A percentile compares a stretch with the other conserved stretches of the same genome.
Evolutionary conservation across 37 sponge, comb jelly and placozoan species (phyloP).

Genomic region (Bolinopsis microptera): DNA sequence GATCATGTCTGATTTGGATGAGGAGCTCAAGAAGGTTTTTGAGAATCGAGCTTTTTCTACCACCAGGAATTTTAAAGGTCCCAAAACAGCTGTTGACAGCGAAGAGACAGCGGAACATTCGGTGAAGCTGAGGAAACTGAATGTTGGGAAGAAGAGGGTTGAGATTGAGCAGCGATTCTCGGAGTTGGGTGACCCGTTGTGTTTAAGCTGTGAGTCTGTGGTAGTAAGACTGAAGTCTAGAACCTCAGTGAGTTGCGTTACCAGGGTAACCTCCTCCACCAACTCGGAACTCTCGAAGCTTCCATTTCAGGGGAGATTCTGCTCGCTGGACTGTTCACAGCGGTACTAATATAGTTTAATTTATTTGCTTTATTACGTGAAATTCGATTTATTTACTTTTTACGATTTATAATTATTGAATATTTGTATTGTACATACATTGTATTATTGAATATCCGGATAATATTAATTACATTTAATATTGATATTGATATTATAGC

Average conservation of each 20-base stretch:
- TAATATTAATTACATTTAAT: no score
- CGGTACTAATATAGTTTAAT: no score
- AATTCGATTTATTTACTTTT: no score
- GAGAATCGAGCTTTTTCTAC: neutral
- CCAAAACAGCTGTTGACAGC: neutral
- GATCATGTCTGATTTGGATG: neutral
- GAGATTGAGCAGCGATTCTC: neutral
- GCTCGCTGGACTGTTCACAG: constrained; percentile 41
- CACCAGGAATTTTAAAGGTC: neutral
- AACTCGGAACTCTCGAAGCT: neutral
- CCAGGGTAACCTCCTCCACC: neutral
- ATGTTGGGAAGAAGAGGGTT: neutral
- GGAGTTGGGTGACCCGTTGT: neutral
- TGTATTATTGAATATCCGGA: no score
- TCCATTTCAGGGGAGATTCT: constrained; percentile 52
- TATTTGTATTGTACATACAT: no score
- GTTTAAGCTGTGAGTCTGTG: neutral
- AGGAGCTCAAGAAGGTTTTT: neutral
- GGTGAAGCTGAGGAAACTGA: neutral
- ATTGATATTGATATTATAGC: no score
- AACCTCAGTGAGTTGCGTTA: neutral
- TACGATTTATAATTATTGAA: no score
- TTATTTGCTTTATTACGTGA: neutral
- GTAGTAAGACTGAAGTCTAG: neutral
- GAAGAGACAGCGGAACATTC: neutral